Percentiles rank a stretch among this genome's conserved stretches.
phyloP scores from a whole-genome alignment of 2,113 vertebrate species.

The Benitochromis conjunctus region DNA sequence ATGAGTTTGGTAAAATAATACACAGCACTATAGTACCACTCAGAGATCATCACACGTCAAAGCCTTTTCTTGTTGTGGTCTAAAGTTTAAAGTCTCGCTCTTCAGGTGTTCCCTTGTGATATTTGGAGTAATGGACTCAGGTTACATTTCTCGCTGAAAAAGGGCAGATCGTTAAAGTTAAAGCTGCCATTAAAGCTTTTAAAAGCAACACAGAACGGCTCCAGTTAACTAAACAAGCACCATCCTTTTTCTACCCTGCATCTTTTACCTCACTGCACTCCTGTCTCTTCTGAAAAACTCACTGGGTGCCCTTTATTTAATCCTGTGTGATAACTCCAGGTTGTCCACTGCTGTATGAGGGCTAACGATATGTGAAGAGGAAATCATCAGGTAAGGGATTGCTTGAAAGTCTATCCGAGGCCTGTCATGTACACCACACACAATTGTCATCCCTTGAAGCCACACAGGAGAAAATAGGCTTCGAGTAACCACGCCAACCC shows the following conservation, averaged over 20 bases:
- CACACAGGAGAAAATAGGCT: background rate
- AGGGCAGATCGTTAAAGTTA: background rate
- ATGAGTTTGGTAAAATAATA: background rate
- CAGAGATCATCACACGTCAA: background rate
- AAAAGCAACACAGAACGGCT: background rate
- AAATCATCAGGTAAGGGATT: background rate
- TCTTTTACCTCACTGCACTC: background rate
- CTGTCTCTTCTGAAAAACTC: background rate
- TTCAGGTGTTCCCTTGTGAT: background rate
- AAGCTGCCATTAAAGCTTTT: background rate
- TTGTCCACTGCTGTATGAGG: background rate
- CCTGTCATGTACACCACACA: background rate
- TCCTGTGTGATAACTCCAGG: background rate
- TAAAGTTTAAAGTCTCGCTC: background rate
- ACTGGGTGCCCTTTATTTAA: background rate
- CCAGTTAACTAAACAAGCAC: background rate
- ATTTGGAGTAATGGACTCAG: background rate
- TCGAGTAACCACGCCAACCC: background rate
- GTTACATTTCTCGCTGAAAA: background rate
- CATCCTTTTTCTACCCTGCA: accelerated
- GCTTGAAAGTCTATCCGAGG: background rate
- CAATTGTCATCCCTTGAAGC: background rate
- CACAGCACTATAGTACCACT: background rate
- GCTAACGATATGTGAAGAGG: background rate
- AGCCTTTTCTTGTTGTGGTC: background rate